Conservation (phyloP, 2,888 invertebrate species). For the Mellilla xanthometata region DNA sequence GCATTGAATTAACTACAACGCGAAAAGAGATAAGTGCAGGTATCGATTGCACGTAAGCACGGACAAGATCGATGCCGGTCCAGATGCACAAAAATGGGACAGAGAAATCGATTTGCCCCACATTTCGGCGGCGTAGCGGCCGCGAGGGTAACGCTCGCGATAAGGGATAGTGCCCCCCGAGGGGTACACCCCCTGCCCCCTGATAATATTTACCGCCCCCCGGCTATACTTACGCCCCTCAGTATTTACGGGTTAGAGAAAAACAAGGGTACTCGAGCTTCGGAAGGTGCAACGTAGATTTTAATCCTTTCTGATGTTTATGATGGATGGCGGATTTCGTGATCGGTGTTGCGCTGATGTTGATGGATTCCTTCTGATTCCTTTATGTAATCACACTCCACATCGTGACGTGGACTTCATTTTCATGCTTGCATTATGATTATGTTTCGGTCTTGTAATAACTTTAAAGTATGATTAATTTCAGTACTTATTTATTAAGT, state of each 20-base stretch:
- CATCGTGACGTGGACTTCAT: conserved; percentile 52
- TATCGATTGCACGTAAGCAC: conserved; percentile 27
- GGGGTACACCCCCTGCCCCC: conserved; percentile 66
- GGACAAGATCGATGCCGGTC: conserved; percentile 74
- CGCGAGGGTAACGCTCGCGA: conserved; percentile 82
- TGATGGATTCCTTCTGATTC: conserved; percentile 77
- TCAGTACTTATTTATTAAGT: too few relatives aligned
- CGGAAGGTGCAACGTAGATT: conserved; percentile 83
- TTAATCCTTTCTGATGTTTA: conserved; percentile 83
- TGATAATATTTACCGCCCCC: conserved; percentile 82
- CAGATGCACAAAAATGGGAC: conserved; percentile 82
- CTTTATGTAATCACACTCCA: conserved; percentile 41
- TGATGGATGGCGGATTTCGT: conserved; percentile 81
- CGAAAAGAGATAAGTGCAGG: conserved; percentile 3
- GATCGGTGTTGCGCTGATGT: conserved; percentile 72
- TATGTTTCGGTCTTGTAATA: not conserved
- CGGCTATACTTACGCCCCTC: conserved; percentile 82
- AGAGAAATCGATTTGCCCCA: conserved; percentile 80
- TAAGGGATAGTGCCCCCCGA: conserved; percentile 80
- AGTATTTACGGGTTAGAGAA: conserved; percentile 83
- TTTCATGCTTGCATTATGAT: conserved; percentile 45
- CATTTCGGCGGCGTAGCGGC: conserved; percentile 78
- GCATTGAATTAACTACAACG: not conserved
- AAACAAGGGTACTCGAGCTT: conserved; percentile 82
- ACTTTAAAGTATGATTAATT: too few relatives aligned